Conservation (phyloP, 1,140 invertebrate genomes). For the Drosophila navojoa region DNA sequence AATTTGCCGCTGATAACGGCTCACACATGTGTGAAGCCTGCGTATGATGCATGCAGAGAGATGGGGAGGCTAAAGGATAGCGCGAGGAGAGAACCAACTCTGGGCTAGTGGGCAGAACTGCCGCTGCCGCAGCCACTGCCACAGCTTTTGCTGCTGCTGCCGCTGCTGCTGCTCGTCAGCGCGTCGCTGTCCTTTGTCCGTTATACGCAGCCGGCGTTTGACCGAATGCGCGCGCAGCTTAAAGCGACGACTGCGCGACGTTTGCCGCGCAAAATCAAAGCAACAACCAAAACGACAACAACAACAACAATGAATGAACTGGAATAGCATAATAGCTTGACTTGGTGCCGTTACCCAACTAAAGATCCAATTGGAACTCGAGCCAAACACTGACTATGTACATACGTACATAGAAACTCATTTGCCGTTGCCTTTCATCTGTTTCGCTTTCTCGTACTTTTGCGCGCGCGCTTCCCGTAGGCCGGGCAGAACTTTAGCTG, state of each 20-base stretch:
- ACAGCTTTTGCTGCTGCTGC: not conserved
- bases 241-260: slow-evolving; percentile 33
- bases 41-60: not conserved
- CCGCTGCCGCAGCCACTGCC: not conserved
- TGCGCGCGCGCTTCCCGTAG: slow-evolving; percentile 21
- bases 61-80: slow-evolving; percentile 1
- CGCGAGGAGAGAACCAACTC: not conserved
- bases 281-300: slow-evolving; percentile 15
- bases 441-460: not conserved
- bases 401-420: slow-evolving; percentile 5
- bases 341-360: slow-evolving; percentile 8
- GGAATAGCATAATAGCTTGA: not conserved
- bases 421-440: not conserved
- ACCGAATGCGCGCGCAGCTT: slow-evolving; percentile 51
- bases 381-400: slow-evolving; percentile 4
- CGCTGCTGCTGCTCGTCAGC: not conserved
- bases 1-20: slow-evolving; percentile 35
- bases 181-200: slow-evolving; percentile 22
- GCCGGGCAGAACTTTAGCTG: slow-evolving; percentile 21
- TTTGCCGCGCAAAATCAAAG: slow-evolving; percentile 35
- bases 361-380: slow-evolving; percentile 3
- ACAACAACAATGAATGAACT: slow-evolving; percentile 1
- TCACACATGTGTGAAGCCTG: slow-evolving; percentile 37
- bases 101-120: not conserved
- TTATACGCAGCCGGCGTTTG: slow-evolving; percentile 33